A percentile compares a stretch with the other conserved stretches of the same genome.
These are phyloP conservation scores for Chaetodon auriga DNA, from an alignment of 2,113 vertebrate species.

Conservation along the genomic window DNA sequence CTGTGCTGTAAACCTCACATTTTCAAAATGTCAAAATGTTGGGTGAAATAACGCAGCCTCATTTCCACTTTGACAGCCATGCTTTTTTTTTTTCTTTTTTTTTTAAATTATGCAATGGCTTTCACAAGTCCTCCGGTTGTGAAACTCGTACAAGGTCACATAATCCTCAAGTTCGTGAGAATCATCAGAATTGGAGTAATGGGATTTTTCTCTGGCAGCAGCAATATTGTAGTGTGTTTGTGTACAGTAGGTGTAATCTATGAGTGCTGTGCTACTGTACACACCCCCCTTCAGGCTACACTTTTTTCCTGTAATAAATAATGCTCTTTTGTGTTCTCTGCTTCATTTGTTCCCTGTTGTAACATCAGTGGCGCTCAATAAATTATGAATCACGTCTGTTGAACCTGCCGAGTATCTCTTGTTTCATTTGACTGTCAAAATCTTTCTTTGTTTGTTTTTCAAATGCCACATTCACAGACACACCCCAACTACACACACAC, in stretches of 20 bases:
- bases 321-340: constrained; percentile 79
- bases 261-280: constrained; percentile 57
- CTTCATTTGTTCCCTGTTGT: constrained; percentile 78
- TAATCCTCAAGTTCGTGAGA: constrained; percentile 43
- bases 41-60: constrained; percentile 30
- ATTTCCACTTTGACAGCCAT: constrained; percentile 46
- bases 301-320: constrained; percentile 79
- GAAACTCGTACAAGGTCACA: constrained; percentile 56
- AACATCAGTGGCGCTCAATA: constrained; percentile 76
- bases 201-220: constrained; percentile 61
- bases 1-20: constrained; percentile 30
- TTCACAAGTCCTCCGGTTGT: constrained; percentile 2
- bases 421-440: constrained; percentile 72
- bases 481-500: not conserved
- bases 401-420: constrained; percentile 70
- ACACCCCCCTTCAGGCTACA: constrained; percentile 49
- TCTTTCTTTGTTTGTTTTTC: constrained; percentile 11
- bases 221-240: constrained; percentile 46
- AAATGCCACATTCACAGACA: constrained; percentile 39
- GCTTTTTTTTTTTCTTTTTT: constrained; percentile 20
- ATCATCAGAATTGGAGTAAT: constrained; percentile 34
- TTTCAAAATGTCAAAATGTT: constrained; percentile 65
- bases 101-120: constrained; percentile 28
- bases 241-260: constrained; percentile 62
- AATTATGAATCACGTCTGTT: constrained; percentile 74